Evolutionary conservation across 2,113 vertebrate genomes (phyloP).

Genomic region (Toxotes jaculatrix): DNA sequence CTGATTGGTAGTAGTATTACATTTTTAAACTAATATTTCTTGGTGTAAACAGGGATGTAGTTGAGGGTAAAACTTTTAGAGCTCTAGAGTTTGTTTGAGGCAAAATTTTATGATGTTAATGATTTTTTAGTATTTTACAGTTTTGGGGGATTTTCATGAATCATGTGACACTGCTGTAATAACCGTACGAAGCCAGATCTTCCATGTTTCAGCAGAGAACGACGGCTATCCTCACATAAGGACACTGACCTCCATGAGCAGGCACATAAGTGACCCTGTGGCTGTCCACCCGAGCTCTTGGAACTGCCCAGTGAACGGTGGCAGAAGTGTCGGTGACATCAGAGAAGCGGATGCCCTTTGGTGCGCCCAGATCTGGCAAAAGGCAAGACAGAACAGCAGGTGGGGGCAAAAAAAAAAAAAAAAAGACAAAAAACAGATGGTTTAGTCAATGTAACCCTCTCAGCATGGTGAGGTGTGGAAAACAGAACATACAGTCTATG

Average conservation of each 20-base stretch:
- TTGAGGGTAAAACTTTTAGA: background rate
- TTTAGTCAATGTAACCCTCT: conserved; percentile 14
- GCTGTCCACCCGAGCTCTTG: conserved; percentile 87
- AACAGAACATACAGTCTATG: conserved; percentile 2
- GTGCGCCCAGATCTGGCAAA: conserved; percentile 88
- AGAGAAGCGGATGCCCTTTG: conserved; percentile 91
- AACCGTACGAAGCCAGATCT: background rate
- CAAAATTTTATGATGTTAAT: background rate
- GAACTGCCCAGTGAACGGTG: conserved; percentile 90
- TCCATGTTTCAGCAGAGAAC: background rate
- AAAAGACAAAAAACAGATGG: conserved; percentile 13
- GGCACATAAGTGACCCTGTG: conserved; percentile 91
- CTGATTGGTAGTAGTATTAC: background rate
- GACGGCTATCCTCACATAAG: background rate
- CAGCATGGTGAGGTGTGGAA: background rate
- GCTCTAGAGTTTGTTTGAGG: background rate
- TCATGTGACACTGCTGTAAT: background rate
- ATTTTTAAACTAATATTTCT: background rate
- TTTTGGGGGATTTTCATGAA: background rate
- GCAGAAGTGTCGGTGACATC: conserved; percentile 93
- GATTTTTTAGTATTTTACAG: background rate
- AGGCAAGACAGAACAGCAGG: conserved; percentile 33
- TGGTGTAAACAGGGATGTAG: background rate
- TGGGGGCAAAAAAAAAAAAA: conserved; percentile 20
- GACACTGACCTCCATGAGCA: conserved; percentile 88